A percentile compares a stretch with the other conserved stretches of the same genome.
phyloP scores from a whole-genome alignment of 2,888 invertebrate species.

The Pycnomerus fuliginosus region DNA sequence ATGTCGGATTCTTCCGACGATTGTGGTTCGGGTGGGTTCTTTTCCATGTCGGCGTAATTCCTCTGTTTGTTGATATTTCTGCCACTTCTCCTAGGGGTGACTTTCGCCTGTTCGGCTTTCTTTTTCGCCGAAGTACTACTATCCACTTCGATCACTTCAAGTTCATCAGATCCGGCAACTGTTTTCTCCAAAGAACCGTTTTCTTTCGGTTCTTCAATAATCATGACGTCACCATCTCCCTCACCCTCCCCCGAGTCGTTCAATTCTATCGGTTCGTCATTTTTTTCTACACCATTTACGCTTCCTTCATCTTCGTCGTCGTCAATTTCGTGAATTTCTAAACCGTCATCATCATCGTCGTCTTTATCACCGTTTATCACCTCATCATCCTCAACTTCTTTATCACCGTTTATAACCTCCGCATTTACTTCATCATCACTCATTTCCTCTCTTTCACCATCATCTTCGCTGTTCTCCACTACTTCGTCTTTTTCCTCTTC shows the following conservation, averaged over 20 bases:
- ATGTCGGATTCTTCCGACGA: slow-evolving; percentile 59
- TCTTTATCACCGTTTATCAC: slow-evolving; percentile 13
- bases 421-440: slow-evolving; percentile 1
- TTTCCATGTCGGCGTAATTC: slow-evolving; percentile 50
- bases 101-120: slow-evolving; percentile 16
- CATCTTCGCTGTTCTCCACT: slow-evolving; percentile 22
- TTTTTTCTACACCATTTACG: slow-evolving; percentile 12
- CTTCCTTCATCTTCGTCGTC: slow-evolving; percentile 31
- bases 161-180: slow-evolving; percentile 11
- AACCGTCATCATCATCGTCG: slow-evolving; percentile 16
- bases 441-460: slow-evolving; percentile 25
- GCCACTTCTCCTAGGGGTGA: slow-evolving; percentile 56
- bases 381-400: slow-evolving; percentile 8
- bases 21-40: slow-evolving; percentile 51
- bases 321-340: slow-evolving; percentile 38
- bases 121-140: slow-evolving; percentile 51
- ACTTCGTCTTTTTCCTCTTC: slow-evolving; percentile 10
- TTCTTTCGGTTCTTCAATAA: slow-evolving; percentile 45
- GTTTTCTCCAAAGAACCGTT: slow-evolving; percentile 35
- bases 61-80: slow-evolving; percentile 61
- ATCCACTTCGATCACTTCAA: slow-evolving; percentile 41
- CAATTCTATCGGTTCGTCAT: slow-evolving; percentile 40
- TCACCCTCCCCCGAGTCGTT: slow-evolving; percentile 45
- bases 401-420: slow-evolving; percentile 8
- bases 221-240: slow-evolving; percentile 44